Conservation (phyloP, 2,113 vertebrate genomes). For the Antechinus stuartii region DNA sequence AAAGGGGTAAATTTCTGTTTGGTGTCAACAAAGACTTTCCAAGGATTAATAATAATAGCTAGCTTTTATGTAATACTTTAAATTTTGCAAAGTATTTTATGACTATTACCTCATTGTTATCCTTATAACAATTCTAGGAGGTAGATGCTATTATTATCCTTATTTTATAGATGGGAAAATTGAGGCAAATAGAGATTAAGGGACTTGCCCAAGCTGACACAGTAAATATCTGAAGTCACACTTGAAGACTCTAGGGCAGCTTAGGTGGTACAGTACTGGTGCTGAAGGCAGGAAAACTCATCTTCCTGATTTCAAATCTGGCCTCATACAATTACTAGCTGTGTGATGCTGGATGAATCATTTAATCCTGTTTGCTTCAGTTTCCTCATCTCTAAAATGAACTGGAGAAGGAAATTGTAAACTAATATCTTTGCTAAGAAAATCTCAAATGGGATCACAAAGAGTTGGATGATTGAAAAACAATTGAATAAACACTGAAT, state of each 20-base stretch:
- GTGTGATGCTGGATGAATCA: too few relatives aligned
- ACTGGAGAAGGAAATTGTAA: too few relatives aligned
- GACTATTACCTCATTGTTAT: background rate
- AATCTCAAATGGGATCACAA: too few relatives aligned
- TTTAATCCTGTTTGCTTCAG: too few relatives aligned
- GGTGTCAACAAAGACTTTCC: background rate
- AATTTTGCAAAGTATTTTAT: background rate
- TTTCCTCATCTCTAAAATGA: too few relatives aligned
- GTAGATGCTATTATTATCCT: background rate
- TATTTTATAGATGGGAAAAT: background rate
- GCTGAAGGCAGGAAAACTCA: too few relatives aligned
- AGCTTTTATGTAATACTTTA: background rate
- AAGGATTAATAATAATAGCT: background rate
- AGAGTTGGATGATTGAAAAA: background rate
- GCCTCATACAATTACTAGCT: too few relatives aligned
- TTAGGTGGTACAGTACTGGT: too few relatives aligned
- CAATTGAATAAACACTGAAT: background rate
- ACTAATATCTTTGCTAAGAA: too few relatives aligned
- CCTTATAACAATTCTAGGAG: background rate
- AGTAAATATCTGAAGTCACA: background rate
- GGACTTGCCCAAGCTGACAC: background rate
- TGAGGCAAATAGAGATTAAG: background rate
- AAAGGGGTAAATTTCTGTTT: background rate
- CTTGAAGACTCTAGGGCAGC: background rate
- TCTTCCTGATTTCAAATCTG: too few relatives aligned